Evolutionary conservation across 2,888 invertebrate species (phyloP), one percentile per base, ranked within the genome.

Genomic region (Dolichopus griseipennis): DNA sequence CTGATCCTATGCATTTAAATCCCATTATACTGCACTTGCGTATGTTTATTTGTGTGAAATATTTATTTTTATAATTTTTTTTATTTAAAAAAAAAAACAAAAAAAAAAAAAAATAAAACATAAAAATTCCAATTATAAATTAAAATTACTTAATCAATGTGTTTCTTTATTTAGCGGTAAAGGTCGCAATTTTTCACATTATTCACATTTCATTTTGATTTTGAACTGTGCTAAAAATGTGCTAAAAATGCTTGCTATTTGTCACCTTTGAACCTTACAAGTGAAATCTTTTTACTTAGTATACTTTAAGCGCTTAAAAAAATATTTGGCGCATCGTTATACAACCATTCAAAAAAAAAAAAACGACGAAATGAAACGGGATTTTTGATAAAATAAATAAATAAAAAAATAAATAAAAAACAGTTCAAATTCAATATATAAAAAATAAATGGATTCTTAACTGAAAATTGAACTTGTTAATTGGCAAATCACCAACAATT

Each of bases 401-500:
- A 52, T 4, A 52, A 52, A 52, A 15, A 52, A 18, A 52, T 18
- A 52, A 15, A 52, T 12, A 52, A 18, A 52, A 18, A 52, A 52
- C 18, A 6, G 2, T 52, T 52, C 52, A 18, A 18, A 10, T 52
- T 52, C 52, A 18, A 18, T 52, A 18, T 52, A n/a, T n/a, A n/a
- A n/a, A n/a, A n/a, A n/a, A n/a, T 27, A 27, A 27, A n/a, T 18
- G 6, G 18, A 52, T 52, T 52, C 2, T 18, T 52, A 52, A 52
- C 52, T 52, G 15, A 52, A 52, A 34, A 18, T 18, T 52, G 52
- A 52, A 52, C 52, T 52, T 52, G 52, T 18, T 52, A 52, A 52
- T 52, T 52, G 52, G 52, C 52, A 52, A 52, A 52, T 52, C 52
- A 52, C 52, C 52, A 52, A 52, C 52, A 52, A 52, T 52, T 52